These are phyloP conservation scores for Oncorhynchus masou DNA, from an alignment of 2,113 vertebrate genomes.

Conservation along the genomic window DNA sequence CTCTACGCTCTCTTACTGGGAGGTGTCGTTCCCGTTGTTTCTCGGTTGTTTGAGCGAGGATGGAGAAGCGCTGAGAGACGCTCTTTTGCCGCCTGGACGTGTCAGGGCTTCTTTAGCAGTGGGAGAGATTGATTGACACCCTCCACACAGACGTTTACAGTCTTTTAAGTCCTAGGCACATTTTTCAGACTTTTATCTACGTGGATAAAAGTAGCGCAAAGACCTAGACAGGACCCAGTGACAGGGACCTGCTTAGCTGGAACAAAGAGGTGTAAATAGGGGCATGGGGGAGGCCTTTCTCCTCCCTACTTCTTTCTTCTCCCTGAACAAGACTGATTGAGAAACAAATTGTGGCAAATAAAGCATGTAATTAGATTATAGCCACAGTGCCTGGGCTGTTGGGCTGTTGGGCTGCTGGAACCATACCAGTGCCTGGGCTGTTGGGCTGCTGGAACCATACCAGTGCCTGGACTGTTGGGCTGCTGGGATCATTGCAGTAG, in stretches of 20 bases:
- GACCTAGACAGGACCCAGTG: background rate
- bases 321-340: conserved; percentile 87
- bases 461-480: conserved; percentile 61
- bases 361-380: conserved; percentile 99
- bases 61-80: conserved; percentile 24
- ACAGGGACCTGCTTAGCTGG: conserved; percentile 46
- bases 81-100: too few species aligned
- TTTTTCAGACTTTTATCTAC: too few species aligned
- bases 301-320: conserved; percentile 63
- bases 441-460: too few species aligned
- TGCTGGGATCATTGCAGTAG: conserved; percentile 62
- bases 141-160: too few species aligned
- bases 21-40: too few species aligned
- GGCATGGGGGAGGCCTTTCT: conserved; percentile 81
- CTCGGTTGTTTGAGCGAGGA: background rate
- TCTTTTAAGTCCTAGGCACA: too few species aligned
- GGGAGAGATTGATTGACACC: too few species aligned
- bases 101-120: too few species aligned
- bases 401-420: conserved; percentile 68
- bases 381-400: conserved; percentile 65
- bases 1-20: too few species aligned
- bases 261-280: conserved; percentile 83
- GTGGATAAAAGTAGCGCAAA: too few species aligned
- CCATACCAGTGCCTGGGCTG: conserved; percentile 61
- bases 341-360: conserved; percentile 98